phyloP scores from a whole-genome alignment of 2,113 vertebrate species.

The Holacanthus passer region DNA sequence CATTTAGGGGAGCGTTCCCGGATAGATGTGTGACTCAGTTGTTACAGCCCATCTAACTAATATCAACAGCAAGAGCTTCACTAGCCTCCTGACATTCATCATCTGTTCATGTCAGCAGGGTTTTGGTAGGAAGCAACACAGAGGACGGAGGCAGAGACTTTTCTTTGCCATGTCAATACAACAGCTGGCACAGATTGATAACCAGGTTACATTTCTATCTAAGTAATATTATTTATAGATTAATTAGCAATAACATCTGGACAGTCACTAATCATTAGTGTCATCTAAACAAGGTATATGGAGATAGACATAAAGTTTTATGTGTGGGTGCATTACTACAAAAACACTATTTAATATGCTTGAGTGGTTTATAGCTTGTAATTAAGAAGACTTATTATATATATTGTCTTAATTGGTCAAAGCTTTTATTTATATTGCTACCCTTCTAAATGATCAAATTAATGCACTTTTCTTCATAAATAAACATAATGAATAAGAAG shows the following conservation, averaged over 20 bases:
- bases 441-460: neutral
- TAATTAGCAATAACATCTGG: neutral
- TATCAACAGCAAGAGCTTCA: neutral
- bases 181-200: conserved; percentile 8
- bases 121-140: neutral
- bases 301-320: neutral
- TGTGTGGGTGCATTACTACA: neutral
- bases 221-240: no score
- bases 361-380: neutral
- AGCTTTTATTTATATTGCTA: neutral
- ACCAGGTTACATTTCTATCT: neutral
- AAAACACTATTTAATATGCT: neutral
- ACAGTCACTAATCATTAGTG: neutral
- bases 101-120: neutral
- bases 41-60: neutral
- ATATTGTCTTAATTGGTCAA: neutral
- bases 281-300: neutral
- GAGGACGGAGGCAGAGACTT: neutral
- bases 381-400: neutral
- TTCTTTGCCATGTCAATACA: neutral
- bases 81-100: neutral
- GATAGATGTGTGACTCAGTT: neutral
- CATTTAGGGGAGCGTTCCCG: neutral
- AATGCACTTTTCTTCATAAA: neutral
- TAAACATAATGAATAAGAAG: no score